Base-by-base conservation (phyloP, 2,888 invertebrate species). In the Willowsia nigromaculata region DNA sequence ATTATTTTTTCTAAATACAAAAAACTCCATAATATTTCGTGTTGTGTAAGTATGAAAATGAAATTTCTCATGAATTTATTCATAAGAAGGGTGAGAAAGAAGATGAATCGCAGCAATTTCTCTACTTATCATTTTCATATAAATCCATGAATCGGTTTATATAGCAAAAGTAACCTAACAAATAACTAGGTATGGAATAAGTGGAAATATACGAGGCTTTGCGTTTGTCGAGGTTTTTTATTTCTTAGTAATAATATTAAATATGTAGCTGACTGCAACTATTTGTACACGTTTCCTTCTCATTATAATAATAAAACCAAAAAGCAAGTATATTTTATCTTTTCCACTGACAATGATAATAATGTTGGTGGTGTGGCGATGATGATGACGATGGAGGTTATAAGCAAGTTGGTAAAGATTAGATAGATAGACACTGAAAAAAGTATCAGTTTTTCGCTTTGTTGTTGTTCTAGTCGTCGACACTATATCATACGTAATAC, bases 221-320 rank as follows among this genome's bases (percentile, higher is more conserved):
- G 47, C 47, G 47, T 74, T 74, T 47, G 27, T 74, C 47, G 74
- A 74, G 11, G 25, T 6, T 13, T 74, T 74, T 68, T 43, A 33
- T 1, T 33, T 68, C 18, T 68, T 33, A 33, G 33, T 68, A 62
- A 62, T 62, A 62, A 30, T 62, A 62, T 30, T 62, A 25, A n/a
- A n/a, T 74, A 15, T 74, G 47, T 47, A 22, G 47, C 27, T 47
- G 74, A 74, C 47, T 74, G 47, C 74, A 43, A 27, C 74, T 74
- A 74, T 74, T 74, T 85, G 74, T 59, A 76, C 68, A 68, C 43
- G 53, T 65, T 74, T 87, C 22, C 62, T 56, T 18, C 82, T 88
- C 88, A 88, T 88, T 88, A 76, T 83, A 88, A 88, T 88, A 88
- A 82, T 88, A 88, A 83, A 88, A 82, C 33, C 78, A 53, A 62